These are phyloP conservation scores for Paramormyrops kingsleyae DNA, from an alignment of 2,113 vertebrate genomes.

Conservation along the genomic window DNA sequence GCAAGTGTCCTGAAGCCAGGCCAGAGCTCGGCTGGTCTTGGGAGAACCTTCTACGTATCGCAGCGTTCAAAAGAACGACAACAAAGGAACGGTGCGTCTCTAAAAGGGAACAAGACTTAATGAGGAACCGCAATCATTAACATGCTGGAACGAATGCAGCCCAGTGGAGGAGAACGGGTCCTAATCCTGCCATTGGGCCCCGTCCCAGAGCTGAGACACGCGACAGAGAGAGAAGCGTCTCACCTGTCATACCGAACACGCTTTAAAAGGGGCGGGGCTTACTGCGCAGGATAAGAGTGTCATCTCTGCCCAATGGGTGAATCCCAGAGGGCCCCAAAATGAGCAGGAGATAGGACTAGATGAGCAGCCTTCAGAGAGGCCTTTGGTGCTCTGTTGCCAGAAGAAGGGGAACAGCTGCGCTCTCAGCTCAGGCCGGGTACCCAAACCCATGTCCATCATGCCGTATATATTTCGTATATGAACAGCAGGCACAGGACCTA, in stretches of 20 bases:
- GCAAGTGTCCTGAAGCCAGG: not conserved
- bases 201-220: not conserved
- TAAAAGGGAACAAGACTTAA: constrained; percentile 40
- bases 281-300: not conserved
- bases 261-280: not conserved
- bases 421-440: not conserved
- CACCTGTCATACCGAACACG: not conserved
- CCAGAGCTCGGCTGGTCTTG: not conserved
- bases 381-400: not conserved
- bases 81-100: not conserved
- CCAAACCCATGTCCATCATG: not conserved
- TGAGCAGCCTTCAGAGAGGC: too few relatives aligned
- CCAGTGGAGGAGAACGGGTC: not conserved
- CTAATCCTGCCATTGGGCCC: constrained; percentile 1
- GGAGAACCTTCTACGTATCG: not conserved
- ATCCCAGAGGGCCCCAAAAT: too few relatives aligned
- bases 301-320: not conserved
- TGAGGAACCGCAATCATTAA: constrained; percentile 26
- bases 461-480: not conserved
- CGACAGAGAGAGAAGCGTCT: not conserved
- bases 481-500: not conserved
- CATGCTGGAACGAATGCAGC: not conserved
- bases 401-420: not conserved
- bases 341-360: too few relatives aligned
- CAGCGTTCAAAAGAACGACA: constrained; percentile 15